These are phyloP conservation scores for Pteruthius melanotis DNA, from an alignment of 2,113 vertebrate species.

Conservation along the genomic window DNA sequence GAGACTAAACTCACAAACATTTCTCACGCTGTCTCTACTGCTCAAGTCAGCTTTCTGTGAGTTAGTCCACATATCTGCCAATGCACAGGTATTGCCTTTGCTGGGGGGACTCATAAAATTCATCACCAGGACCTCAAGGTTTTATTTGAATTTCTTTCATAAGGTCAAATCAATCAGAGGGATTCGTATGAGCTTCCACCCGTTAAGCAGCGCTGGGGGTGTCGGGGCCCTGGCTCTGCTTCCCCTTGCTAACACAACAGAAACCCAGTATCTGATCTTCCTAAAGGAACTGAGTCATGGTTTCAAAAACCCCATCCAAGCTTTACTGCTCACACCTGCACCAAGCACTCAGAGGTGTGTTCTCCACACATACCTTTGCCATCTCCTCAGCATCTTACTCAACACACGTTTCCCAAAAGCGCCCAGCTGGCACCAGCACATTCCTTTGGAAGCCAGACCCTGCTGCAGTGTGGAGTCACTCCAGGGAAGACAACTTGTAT, in stretches of 20 bases:
- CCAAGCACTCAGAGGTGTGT: slow-evolving; percentile 1
- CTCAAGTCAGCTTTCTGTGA: neutral
- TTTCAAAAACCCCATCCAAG: slow-evolving; percentile 59
- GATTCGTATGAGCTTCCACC: neutral
- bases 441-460: neutral
- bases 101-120: neutral
- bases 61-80: neutral
- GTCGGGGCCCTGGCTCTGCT: neutral
- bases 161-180: neutral
- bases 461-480: neutral
- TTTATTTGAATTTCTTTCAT: neutral
- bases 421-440: neutral
- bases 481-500: neutral
- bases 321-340: slow-evolving; percentile 43
- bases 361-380: slow-evolving; percentile 1
- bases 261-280: slow-evolving; percentile 63
- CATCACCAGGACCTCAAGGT: neutral
- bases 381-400: slow-evolving; percentile 43
- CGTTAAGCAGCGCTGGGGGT: neutral
- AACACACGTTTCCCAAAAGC: neutral
- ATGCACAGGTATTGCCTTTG: neutral
- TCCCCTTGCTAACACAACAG: slow-evolving; percentile 3
- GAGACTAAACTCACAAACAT: neutral
- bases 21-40: neutral
- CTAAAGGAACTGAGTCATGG: slow-evolving; percentile 56